Evolutionary conservation across 2,888 invertebrate genomes (phyloP), one percentile per base, ranked within the genome.

Genomic region (Abrostola tripartita): DNA sequence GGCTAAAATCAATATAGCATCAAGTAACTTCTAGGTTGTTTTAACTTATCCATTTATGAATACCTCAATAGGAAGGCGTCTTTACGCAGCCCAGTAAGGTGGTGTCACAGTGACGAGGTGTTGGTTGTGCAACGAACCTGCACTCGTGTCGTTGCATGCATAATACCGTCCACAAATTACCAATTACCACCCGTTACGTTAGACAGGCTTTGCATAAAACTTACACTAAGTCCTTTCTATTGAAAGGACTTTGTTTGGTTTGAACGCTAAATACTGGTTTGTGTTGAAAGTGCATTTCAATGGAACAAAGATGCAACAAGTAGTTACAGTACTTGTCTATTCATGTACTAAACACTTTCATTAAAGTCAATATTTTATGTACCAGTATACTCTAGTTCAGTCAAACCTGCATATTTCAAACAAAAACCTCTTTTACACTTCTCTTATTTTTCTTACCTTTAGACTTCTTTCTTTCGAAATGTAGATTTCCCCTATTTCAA

Each of bases 141-240:
- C 65, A 70, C 65, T 73, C 52, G 58, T 58, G 57, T 55, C 56
- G 61, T 69, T 73, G 74, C 74, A 79, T 72, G 65, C 68, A 74
- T 79, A 79, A 77, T 82, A 63, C 54, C 67, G 65, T 77, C 65
- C 68, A 78, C 74, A 78, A 78, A 81, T 78, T 74, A 75, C 79
- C 76, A 79, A 79, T 83, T 76, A 79, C 69, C 70, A 75, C 75
- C 76, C 68, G 74, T 81, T 73, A 75, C 74, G 61, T 70, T 58
- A 72, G 52, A 57, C 51, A 55, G 50, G 61, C 64, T 66, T 61
- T 54, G 62, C 60, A 78, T 67, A 54, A 68, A 74, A 57, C 55
- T 65, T 53, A 69, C 61, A 64, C 52, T 24, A 52, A 59, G 63
- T 66, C 68, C 68, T 78, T 67, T 68, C 63, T 61, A 61, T 57